A percentile compares a stretch with the other conserved stretches of the same genome.
phyloP scores from a whole-genome alignment of 2,113 vertebrate species.

The Eidolon helvum region DNA sequence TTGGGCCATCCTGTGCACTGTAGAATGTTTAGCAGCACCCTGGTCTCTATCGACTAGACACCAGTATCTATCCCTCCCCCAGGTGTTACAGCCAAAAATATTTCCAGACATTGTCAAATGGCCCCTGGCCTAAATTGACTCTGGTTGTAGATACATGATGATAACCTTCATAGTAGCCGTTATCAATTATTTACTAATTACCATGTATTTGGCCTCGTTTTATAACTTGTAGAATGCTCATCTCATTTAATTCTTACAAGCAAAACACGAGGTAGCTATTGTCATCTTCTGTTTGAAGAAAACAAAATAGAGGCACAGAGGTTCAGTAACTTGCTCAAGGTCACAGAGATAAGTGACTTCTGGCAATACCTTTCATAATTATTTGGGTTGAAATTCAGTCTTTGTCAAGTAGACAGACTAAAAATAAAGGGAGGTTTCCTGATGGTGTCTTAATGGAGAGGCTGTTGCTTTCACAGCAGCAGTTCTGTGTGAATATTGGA shows the following conservation, averaged over 20 bases:
- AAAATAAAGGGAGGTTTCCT: neutral
- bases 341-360: neutral
- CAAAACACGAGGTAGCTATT: neutral
- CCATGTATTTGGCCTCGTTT: neutral
- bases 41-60: neutral
- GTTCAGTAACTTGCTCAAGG: neutral
- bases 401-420: neutral
- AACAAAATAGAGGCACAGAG: neutral
- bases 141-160: neutral
- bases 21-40: neutral
- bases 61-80: neutral
- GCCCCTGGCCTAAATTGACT: neutral
- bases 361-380: neutral
- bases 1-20: neutral
- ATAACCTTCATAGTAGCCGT: neutral
- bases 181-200: slow-evolving; percentile 8
- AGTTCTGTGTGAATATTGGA: neutral
- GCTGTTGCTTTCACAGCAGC: neutral
- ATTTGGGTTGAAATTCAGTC: neutral
- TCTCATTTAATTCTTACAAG: neutral
- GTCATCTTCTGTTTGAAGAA: neutral
- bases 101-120: neutral
- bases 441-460: neutral
- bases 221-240: neutral
- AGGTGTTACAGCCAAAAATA: neutral